These are phyloP conservation scores for Grallaria varia DNA, from an alignment of 2,113 vertebrate genomes.

Conservation along the genomic window DNA sequence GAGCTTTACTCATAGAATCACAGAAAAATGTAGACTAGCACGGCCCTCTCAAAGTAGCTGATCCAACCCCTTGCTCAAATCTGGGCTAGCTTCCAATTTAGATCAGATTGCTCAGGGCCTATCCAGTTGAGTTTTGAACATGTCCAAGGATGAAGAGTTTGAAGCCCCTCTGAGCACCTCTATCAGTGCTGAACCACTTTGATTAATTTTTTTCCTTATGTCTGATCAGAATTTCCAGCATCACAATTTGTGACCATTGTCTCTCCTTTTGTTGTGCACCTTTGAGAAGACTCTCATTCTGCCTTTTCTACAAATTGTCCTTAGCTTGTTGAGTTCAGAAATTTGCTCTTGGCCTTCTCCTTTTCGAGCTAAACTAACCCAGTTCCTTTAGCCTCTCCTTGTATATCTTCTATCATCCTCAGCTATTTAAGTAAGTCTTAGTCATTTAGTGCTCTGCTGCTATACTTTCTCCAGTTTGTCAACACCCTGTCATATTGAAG, in stretches of 20 bases:
- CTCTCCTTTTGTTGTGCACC: not conserved
- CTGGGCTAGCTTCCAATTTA: not conserved
- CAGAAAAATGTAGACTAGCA: slow-evolving; percentile 27
- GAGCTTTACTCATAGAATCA: slow-evolving; percentile 19
- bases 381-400: not conserved
- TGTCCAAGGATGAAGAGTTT: not conserved
- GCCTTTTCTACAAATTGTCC: rapidly evolving
- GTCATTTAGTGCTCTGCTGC: not conserved
- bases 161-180: not conserved
- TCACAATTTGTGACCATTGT: not conserved
- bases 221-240: not conserved
- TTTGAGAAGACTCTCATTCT: not conserved
- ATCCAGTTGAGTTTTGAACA: not conserved
- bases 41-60: not conserved
- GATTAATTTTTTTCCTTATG: not conserved
- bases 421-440: not conserved
- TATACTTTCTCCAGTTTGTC: not conserved
- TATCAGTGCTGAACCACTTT: not conserved
- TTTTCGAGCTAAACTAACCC: not conserved
- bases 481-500: not conserved
- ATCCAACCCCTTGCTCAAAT: not conserved
- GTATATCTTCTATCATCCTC: not conserved
- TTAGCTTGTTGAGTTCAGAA: not conserved
- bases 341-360: not conserved
- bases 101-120: not conserved